phyloP scores from a whole-genome alignment of 2,797 vertebrate genomes.

The Synanceia verrucosa region DNA sequence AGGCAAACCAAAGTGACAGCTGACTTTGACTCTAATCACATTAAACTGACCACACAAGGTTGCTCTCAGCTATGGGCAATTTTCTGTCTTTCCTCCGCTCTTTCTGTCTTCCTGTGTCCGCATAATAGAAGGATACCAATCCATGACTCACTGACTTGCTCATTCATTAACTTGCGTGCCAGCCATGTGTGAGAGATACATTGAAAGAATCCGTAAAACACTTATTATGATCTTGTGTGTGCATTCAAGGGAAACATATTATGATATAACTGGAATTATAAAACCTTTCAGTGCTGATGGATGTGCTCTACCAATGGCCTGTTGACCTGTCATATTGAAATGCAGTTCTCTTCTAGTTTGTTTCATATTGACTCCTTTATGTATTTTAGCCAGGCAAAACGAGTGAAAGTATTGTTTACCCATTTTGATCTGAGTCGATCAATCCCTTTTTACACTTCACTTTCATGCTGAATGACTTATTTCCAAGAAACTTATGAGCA shows the following conservation, averaged over 20 bases:
- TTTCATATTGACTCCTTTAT: background rate
- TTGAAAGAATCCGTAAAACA: slow-evolving; percentile 38
- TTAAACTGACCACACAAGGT: slow-evolving; percentile 75
- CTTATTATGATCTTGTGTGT: background rate
- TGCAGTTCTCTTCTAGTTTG: background rate
- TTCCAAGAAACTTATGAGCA: too few species aligned
- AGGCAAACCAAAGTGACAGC: slow-evolving; percentile 75
- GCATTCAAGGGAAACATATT: background rate
- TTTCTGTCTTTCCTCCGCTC: slow-evolving; percentile 39
- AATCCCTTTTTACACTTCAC: too few species aligned
- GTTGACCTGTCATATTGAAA: background rate
- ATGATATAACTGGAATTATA: background rate
- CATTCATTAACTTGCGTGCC: slow-evolving; percentile 55
- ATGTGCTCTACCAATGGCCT: background rate
- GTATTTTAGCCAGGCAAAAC: background rate
- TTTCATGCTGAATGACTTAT: too few species aligned
- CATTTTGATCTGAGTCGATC: too few species aligned
- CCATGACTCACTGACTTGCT: slow-evolving; percentile 61
- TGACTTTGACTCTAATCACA: slow-evolving; percentile 75
- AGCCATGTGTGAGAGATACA: slow-evolving; percentile 36
- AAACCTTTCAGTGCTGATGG: background rate
- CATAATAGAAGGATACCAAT: slow-evolving; percentile 61
- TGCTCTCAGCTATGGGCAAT: slow-evolving; percentile 60
- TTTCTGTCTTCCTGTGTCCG: slow-evolving; percentile 43
- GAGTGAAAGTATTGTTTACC: background rate